These are phyloP conservation scores for Mesoligia furuncula DNA, from an alignment of 2,888 invertebrate species.

Conservation along the genomic window DNA sequence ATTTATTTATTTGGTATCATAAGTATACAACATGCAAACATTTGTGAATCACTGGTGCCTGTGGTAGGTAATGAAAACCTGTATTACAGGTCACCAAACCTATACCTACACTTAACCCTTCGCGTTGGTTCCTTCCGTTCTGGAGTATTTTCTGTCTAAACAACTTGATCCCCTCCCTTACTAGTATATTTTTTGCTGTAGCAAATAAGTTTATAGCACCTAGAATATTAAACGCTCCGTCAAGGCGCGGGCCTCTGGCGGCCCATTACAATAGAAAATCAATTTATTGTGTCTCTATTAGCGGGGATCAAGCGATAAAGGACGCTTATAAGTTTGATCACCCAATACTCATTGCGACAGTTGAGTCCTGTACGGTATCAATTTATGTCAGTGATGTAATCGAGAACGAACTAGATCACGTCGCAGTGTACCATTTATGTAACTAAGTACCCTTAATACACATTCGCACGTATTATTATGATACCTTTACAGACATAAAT, in stretches of 20 bases:
- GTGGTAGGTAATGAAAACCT: no score
- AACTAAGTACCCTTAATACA: slow-evolving; percentile 34
- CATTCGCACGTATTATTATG: slow-evolving; percentile 50
- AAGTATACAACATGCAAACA: no score
- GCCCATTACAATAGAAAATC: no score
- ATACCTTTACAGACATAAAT: slow-evolving; percentile 26
- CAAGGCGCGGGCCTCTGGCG: no score
- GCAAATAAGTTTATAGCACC: neutral
- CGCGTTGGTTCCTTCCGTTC: neutral
- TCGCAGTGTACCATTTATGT: slow-evolving; percentile 34
- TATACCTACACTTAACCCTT: neutral
- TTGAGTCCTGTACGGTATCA: slow-evolving; percentile 11
- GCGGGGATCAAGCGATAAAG: no score
- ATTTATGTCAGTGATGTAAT: slow-evolving; percentile 35
- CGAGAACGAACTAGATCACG: slow-evolving; percentile 36
- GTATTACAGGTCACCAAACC: no score
- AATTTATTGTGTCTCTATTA: no score
- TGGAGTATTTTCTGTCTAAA: neutral
- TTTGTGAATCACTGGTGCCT: no score
- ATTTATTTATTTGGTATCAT: no score
- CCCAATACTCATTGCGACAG: slow-evolving; percentile 16
- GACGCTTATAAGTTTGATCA: slow-evolving; percentile 18
- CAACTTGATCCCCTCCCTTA: neutral
- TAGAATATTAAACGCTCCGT: neutral
- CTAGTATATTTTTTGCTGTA: neutral